Conservation (phyloP, 2,113 vertebrate species). For the Plecotus auritus region DNA sequence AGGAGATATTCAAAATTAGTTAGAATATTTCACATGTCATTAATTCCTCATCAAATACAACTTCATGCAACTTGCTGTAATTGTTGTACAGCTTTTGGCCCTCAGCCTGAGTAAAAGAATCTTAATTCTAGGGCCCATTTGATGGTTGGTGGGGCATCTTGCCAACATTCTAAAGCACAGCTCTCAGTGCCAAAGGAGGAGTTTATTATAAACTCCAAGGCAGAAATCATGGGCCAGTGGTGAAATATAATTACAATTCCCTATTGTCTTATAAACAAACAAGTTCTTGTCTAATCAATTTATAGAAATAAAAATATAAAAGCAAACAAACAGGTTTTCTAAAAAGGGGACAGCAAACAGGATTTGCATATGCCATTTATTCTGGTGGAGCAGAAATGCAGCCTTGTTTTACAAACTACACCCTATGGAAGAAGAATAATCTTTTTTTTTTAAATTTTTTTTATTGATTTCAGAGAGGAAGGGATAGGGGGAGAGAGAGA, state of each 20-base stretch:
- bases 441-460: no score
- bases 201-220: slow-evolving; percentile 13
- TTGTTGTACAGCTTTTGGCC: background rate
- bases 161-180: slow-evolving; percentile 21
- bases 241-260: slow-evolving; percentile 51
- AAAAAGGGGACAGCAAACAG: background rate
- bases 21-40: slow-evolving; percentile 26
- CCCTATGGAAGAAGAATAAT: background rate
- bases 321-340: background rate
- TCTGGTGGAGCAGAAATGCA: background rate
- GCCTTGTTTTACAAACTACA: background rate
- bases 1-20: background rate
- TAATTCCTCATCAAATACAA: slow-evolving; percentile 37
- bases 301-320: slow-evolving; percentile 38
- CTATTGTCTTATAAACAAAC: slow-evolving; percentile 33
- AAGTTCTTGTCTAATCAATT: slow-evolving; percentile 31
- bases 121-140: slow-evolving; percentile 29
- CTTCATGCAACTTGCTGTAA: slow-evolving; percentile 2
- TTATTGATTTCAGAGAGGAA: no score
- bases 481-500: no score
- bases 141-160: background rate
- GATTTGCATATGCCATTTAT: background rate
- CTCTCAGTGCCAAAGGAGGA: background rate
- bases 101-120: slow-evolving; percentile 32
- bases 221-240: background rate